Evolutionary conservation across 1,140 invertebrate genomes (phyloP).

Genomic region (Drusus annulatus): DNA sequence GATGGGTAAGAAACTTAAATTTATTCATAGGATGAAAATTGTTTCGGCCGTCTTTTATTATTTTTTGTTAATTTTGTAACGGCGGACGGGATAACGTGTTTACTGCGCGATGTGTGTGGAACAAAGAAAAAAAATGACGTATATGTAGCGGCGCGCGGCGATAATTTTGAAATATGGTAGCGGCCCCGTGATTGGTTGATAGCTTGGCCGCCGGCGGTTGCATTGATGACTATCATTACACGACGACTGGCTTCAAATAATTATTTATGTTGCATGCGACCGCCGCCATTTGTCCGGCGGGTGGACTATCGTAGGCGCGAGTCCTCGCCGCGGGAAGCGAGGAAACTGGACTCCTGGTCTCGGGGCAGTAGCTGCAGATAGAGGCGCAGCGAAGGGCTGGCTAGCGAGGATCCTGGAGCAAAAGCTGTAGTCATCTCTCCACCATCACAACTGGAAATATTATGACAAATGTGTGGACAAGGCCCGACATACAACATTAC

Average conservation of each 20-base stretch:
- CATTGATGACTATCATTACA: slow-evolving; percentile 59
- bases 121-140: slow-evolving; percentile 53
- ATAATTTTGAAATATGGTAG: slow-evolving; percentile 60
- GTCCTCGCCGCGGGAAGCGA: background rate
- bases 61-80: slow-evolving; percentile 49
- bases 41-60: slow-evolving; percentile 54
- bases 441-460: no score
- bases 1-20: slow-evolving; percentile 54
- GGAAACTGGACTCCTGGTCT: background rate
- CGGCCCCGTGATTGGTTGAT: slow-evolving; percentile 58
- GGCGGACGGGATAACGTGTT: slow-evolving; percentile 51
- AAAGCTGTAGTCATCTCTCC: no score
- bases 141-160: slow-evolving; percentile 42
- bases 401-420: background rate
- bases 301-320: slow-evolving; percentile 18
- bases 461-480: no score
- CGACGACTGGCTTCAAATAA: slow-evolving; percentile 56
- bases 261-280: slow-evolving; percentile 54
- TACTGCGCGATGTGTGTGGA: slow-evolving; percentile 55
- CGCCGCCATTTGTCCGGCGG: slow-evolving; percentile 31
- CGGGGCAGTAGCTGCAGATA: background rate
- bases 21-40: slow-evolving; percentile 59
- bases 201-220: slow-evolving; percentile 56
- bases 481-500: no score
- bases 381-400: background rate